phyloP scores from a whole-genome alignment of 1,140 invertebrate genomes.

The Meloidogyne floridensis region DNA sequence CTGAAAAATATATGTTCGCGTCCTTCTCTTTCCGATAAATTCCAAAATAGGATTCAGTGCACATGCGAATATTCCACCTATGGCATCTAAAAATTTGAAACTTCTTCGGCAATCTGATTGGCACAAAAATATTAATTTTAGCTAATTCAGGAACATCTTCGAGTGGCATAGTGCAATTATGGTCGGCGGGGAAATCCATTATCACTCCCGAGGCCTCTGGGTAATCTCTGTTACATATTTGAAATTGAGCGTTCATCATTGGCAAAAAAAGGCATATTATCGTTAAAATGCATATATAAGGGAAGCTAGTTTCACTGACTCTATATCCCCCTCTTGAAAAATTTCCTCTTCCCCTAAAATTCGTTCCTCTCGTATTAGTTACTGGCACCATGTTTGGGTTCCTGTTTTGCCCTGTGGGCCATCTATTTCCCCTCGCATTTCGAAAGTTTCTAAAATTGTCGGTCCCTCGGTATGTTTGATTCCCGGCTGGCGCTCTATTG shows the following conservation, averaged over 20 bases:
- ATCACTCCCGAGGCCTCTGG: background rate
- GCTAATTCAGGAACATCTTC: background rate
- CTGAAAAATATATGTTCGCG: background rate
- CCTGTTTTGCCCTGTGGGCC: background rate
- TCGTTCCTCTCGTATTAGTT: no score
- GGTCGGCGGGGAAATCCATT: background rate
- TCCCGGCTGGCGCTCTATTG: no score
- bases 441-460: no score
- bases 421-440: background rate
- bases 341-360: background rate
- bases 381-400: background rate
- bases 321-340: background rate
- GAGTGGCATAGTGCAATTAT: slow-evolving; percentile 5
- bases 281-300: background rate
- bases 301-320: background rate
- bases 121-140: background rate
- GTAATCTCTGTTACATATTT: background rate
- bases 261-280: background rate
- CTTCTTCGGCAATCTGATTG: background rate
- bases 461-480: no score
- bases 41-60: background rate
- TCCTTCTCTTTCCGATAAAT: background rate
- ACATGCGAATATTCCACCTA: background rate
- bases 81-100: slow-evolving; percentile 1
- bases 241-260: background rate